Evolutionary conservation across 2,797 vertebrate species (phyloP).

Genomic region (Numenius phaeopus): DNA sequence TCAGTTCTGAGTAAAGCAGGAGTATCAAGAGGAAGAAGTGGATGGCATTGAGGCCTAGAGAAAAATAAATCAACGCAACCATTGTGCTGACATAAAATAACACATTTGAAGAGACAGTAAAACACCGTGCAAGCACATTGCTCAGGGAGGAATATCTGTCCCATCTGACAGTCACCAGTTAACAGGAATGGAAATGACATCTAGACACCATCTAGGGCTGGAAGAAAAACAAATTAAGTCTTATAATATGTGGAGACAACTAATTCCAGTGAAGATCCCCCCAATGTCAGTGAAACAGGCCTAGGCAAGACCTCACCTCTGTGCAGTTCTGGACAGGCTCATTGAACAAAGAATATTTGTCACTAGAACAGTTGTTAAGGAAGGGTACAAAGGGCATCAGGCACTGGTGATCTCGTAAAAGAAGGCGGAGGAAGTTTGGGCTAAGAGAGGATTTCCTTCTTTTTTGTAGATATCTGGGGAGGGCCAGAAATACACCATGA

Average conservation of each 20-base stretch:
- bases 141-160: background rate
- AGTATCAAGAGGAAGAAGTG: background rate
- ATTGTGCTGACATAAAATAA: background rate
- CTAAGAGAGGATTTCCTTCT: background rate
- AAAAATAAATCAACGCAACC: background rate
- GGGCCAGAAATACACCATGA: background rate
- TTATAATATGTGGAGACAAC: background rate
- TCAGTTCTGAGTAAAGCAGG: background rate
- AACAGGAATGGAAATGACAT: background rate
- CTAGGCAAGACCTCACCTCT: background rate
- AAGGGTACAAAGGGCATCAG: background rate
- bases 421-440: background rate
- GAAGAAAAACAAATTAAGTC: background rate
- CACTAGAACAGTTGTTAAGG: background rate
- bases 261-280: background rate
- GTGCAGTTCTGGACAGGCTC: background rate
- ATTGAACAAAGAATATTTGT: background rate
- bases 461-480: background rate
- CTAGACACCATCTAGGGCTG: background rate
- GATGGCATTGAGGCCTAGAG: background rate
- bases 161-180: background rate
- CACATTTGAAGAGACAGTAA: background rate
- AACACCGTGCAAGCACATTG: background rate
- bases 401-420: background rate
- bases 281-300: background rate